Evolutionary conservation across 2,797 vertebrate genomes (phyloP).

Genomic region (Pangasius sanitwongsei): DNA sequence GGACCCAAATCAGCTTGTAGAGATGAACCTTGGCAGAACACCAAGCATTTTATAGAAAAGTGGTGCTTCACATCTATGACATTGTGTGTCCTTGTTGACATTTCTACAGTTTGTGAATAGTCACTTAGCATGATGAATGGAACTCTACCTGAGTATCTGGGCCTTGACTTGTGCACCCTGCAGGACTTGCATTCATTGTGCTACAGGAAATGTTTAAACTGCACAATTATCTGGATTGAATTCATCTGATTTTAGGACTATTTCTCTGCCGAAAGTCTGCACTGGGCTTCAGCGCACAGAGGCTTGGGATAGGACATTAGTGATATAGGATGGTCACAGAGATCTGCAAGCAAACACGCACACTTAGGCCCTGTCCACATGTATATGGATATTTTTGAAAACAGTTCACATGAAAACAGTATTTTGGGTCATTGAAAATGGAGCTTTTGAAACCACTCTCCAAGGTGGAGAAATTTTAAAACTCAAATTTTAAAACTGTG

Average conservation of each 20-base stretch:
- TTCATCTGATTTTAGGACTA: conserved; percentile 14
- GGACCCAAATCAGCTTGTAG: not conserved
- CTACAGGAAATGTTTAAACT: not conserved
- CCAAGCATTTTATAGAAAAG: not conserved
- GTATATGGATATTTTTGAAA: not conserved
- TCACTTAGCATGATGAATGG: conserved; percentile 30
- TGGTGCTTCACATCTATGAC: conserved; percentile 24
- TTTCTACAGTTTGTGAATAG: conserved; percentile 52
- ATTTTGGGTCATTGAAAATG: not conserved
- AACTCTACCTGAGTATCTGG: not conserved
- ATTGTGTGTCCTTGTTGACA: conserved; percentile 43
- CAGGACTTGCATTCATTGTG: conserved; percentile 16
- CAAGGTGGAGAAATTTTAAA: not conserved
- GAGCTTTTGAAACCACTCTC: not conserved
- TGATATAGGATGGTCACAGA: not conserved
- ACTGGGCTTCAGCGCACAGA: not conserved
- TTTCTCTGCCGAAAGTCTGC: not conserved
- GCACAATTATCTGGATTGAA: not conserved
- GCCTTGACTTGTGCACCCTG: conserved; percentile 1
- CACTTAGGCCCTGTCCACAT: not conserved
- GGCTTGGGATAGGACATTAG: not conserved
- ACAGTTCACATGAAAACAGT: not conserved
- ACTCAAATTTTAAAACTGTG: not conserved
- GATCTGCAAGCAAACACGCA: not conserved
- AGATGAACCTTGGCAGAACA: not conserved